phyloP scores from a whole-genome alignment of 2,888 invertebrate species.

The Malthinus flaveolus region DNA sequence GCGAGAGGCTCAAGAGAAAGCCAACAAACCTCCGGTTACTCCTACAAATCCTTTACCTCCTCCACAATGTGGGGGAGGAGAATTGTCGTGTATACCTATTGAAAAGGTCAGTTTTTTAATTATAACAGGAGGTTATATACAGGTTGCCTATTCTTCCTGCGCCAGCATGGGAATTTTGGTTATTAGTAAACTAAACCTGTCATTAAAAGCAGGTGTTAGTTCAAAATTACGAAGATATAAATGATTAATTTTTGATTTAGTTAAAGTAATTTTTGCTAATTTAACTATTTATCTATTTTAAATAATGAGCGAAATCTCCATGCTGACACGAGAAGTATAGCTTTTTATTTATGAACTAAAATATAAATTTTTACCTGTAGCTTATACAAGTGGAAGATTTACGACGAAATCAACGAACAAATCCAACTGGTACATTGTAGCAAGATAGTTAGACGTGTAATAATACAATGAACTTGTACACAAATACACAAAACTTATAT shows the following conservation, averaged over 20 bases:
- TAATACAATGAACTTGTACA: conserved; percentile 9
- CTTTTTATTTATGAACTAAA: conserved; percentile 7
- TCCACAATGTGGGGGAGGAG: conserved; percentile 75
- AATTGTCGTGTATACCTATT: conserved; percentile 82
- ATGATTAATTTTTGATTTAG: no score
- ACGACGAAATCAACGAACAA: conserved; percentile 44
- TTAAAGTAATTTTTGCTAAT: no score
- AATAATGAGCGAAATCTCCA: no score
- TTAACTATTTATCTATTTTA: no score
- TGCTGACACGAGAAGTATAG: no score
- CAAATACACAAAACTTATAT: conserved; percentile 19
- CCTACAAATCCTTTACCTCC: conserved; percentile 49
- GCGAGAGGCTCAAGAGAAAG: conserved; percentile 73
- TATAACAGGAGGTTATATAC: no score
- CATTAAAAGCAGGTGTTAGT: no score
- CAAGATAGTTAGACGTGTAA: conserved; percentile 8
- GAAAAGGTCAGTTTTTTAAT: conserved; percentile 63
- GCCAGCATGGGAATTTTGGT: no score
- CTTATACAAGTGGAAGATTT: conserved; percentile 74
- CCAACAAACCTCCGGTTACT: conserved; percentile 57
- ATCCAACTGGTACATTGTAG: conserved; percentile 49
- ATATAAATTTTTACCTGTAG: conserved; percentile 48
- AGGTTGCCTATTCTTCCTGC: no score
- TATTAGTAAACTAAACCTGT: no score
- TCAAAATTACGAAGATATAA: no score